phyloP scores from a whole-genome alignment of 2,797 vertebrate genomes.

The Bryconaethiops microstoma region DNA sequence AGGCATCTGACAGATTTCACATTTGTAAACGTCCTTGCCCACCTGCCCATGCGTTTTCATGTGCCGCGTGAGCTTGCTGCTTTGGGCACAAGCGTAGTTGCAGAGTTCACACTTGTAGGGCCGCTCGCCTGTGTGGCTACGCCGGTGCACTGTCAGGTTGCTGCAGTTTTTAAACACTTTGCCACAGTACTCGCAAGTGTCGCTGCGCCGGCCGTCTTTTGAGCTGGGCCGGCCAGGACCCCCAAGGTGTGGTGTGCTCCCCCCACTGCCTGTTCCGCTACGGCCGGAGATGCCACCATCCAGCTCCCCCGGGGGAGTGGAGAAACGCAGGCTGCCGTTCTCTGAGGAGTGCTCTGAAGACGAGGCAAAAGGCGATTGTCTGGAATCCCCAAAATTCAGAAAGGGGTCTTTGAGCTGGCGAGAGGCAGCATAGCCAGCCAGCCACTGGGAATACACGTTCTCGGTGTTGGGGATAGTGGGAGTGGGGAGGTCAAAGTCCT shows the following conservation, averaged over 20 bases:
- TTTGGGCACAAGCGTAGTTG: constrained; percentile 99
- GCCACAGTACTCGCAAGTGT: constrained; percentile 99
- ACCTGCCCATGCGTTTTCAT: constrained; percentile 99
- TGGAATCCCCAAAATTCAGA: constrained; percentile 97
- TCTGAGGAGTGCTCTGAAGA: constrained; percentile 99
- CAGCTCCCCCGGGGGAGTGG: constrained; percentile 96
- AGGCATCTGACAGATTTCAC: constrained; percentile 99
- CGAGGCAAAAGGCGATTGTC: constrained; percentile 99
- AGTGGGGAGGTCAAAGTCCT: constrained; percentile 96
- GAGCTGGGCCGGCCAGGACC: constrained; percentile 94
- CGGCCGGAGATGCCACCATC: constrained; percentile 97
- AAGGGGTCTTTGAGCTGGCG: constrained; percentile 99
- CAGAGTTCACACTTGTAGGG: constrained; percentile 99
- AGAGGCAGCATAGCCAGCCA: constrained; percentile 96
- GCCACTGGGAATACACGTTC: constrained; percentile 99
- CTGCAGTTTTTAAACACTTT: constrained; percentile 99
- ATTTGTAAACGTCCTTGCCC: constrained; percentile 99
- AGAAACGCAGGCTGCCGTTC: constrained; percentile 99
- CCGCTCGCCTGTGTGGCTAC: constrained; percentile 99
- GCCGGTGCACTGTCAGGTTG: constrained; percentile 99
- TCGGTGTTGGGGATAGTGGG: constrained; percentile 97
- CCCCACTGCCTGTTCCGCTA: constrained; percentile 97
- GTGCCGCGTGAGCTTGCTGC: constrained; percentile 99
- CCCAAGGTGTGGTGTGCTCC: constrained; percentile 98
- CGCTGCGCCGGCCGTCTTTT: constrained; percentile 97